phyloP scores from a whole-genome alignment of 2,113 vertebrate genomes.

The Eulacestoma nigropectus region DNA sequence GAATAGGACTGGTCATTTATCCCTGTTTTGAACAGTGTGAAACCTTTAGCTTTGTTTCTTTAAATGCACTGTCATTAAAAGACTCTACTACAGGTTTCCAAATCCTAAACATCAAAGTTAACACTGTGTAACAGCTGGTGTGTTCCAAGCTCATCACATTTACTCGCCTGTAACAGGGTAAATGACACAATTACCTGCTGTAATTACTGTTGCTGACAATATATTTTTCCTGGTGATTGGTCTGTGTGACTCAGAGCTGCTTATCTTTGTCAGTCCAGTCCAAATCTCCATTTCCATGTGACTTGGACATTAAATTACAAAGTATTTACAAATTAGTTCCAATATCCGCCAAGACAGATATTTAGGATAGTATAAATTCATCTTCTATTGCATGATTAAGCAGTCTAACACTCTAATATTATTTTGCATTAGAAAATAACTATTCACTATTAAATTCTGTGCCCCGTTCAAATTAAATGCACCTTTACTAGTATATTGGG shows the following conservation, averaged over 20 bases:
- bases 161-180: conserved; percentile 73
- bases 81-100: conserved; percentile 22
- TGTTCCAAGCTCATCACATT: conserved; percentile 64
- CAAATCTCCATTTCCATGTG: conserved; percentile 31
- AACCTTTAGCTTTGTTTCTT: conserved; percentile 18
- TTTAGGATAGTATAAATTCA: not conserved
- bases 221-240: conserved; percentile 60
- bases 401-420: not conserved
- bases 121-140: conserved; percentile 70
- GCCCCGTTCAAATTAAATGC: not conserved
- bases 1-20: not conserved
- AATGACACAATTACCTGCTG: conserved; percentile 79
- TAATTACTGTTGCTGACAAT: conserved; percentile 78
- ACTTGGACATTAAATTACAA: conserved; percentile 29
- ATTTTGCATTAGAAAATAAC: not conserved
- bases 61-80: not conserved
- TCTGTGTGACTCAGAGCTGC: conserved; percentile 63
- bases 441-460: not conserved
- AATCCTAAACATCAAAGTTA: conserved; percentile 64
- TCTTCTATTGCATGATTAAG: not conserved
- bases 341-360: conserved; percentile 41
- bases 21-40: not conserved
- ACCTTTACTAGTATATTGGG: not conserved
- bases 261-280: conserved; percentile 58
- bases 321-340: conserved; percentile 47